Conservation (phyloP, 2,888 invertebrate genomes). For the Orthonevra nobilis region DNA sequence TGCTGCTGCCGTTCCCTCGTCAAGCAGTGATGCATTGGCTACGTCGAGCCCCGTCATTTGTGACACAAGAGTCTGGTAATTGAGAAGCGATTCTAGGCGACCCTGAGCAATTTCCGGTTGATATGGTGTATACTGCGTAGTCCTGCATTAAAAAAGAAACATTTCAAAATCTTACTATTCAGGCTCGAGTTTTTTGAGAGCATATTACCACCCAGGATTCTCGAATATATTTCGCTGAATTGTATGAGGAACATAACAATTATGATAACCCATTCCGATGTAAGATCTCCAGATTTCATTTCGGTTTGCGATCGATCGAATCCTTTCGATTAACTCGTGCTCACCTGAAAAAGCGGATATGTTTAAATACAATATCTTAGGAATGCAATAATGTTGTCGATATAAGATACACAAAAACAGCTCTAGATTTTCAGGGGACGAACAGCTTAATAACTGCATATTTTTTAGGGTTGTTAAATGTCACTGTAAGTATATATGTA, state of each 20-base stretch:
- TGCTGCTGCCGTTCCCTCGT: constrained; percentile 98
- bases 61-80: constrained; percentile 98
- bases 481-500: too few species aligned
- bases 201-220: constrained; percentile 97
- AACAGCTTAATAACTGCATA: too few species aligned
- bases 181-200: background rate
- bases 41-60: constrained; percentile 97
- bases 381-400: too few species aligned
- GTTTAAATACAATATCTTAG: too few species aligned
- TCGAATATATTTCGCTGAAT: constrained; percentile 98
- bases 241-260: constrained; percentile 96
- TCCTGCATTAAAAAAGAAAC: constrained; percentile 82
- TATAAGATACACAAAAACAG: too few species aligned
- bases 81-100: constrained; percentile 94
- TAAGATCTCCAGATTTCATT: constrained; percentile 97
- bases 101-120: constrained; percentile 99
- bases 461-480: too few species aligned
- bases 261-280: constrained; percentile 99
- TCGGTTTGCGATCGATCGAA: constrained; percentile 88
- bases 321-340: constrained; percentile 91
- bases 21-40: constrained; percentile 96
- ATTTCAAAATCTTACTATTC: background rate
- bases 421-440: too few species aligned
- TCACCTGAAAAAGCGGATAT: too few species aligned
- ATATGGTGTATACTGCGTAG: constrained; percentile 98